These are phyloP conservation scores for Drosophila lini DNA, from an alignment of 1,140 invertebrate species.

Conservation along the genomic window DNA sequence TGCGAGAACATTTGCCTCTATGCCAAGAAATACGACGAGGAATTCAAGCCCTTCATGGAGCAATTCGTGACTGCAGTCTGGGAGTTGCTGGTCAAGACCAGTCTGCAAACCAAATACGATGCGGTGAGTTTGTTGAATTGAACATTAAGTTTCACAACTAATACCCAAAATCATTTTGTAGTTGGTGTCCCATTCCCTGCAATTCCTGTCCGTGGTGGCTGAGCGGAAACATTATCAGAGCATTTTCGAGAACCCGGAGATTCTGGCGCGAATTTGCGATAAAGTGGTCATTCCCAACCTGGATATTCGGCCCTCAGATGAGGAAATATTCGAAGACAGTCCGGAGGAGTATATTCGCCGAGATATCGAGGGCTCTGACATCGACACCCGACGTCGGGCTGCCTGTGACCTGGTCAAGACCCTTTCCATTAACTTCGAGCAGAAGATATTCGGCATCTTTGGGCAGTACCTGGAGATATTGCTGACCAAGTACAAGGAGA, in stretches of 20 bases:
- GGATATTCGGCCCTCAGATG: conserved; percentile 97
- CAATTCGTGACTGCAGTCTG: conserved; percentile 97
- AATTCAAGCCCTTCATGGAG: conserved; percentile 94
- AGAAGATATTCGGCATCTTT: conserved; percentile 96
- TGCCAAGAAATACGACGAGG: conserved; percentile 99
- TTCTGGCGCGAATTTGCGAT: conserved; percentile 96
- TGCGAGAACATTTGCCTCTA: conserved; percentile 98
- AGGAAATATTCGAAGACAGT: conserved; percentile 98
- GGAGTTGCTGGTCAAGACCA: conserved; percentile 94
- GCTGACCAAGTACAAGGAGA: conserved; percentile 90
- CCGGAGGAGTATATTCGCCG: conserved; percentile 98
- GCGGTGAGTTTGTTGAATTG: conserved; percentile 86
- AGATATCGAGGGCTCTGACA: conserved; percentile 99
- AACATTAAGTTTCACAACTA: neutral
- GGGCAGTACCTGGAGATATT: conserved; percentile 95
- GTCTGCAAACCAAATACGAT: conserved; percentile 95
- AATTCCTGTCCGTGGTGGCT: conserved; percentile 97
- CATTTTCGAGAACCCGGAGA: conserved; percentile 94
- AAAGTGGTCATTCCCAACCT: conserved; percentile 99
- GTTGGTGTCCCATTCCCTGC: conserved; percentile 97
- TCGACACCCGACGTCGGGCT: conserved; percentile 96
- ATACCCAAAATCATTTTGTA: conserved; percentile 65
- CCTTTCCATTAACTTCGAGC: conserved; percentile 94
- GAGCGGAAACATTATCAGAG: conserved; percentile 94
- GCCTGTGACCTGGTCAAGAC: conserved; percentile 98